Evolutionary conservation across 2,797 vertebrate species (phyloP), one percentile per base, ranked within the genome.

Genomic region (Scolopax bukidnonensis): DNA sequence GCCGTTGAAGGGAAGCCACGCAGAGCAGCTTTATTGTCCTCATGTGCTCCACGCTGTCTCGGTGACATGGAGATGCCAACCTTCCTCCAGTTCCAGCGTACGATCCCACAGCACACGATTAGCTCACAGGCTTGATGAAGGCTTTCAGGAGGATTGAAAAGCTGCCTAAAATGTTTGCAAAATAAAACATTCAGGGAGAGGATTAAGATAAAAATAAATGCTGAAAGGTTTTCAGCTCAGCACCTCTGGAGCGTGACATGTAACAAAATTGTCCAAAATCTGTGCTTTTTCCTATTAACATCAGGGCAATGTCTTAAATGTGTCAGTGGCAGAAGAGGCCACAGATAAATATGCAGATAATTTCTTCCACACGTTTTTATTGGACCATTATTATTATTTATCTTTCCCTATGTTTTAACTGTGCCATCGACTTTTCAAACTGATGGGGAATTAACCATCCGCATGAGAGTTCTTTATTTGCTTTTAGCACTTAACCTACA

Each of bases 1-100:
- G 38, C 75, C 57, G 48, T 79, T 24, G 48, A 50, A 80, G 69
- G 68, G 43, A 86, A 85, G 84, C 3, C 1, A n/a, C 2, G 59
- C 71, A 65, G 74, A 71, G 9, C 53, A 75, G 61, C 64, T 96
- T 96, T 94, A 93, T 95, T 92, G 87, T 38, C 73, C 95, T 92
- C 87, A 6, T 45, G 85, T 84, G 95, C 69, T 88, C 47, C 2
- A 18, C 2, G 73, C 95, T 94, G 84, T 83, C 94, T 61, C 12
- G 5, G 87, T 92, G 94, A 92, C 85, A 9, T 41, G 45, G 87
- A 71, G 76, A 75, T 10, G 41, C 40, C 81, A 92, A 90, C 84
- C 84, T 92, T 94, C 69, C 94, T 53, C 47, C 14, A 91, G 70
- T 50, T 63, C 50, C 70, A 68, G 23, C 6, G 2, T 43, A 69